Base-by-base conservation (phyloP, 1,140 invertebrate species). In the Chrysoperla carnea region DNA sequence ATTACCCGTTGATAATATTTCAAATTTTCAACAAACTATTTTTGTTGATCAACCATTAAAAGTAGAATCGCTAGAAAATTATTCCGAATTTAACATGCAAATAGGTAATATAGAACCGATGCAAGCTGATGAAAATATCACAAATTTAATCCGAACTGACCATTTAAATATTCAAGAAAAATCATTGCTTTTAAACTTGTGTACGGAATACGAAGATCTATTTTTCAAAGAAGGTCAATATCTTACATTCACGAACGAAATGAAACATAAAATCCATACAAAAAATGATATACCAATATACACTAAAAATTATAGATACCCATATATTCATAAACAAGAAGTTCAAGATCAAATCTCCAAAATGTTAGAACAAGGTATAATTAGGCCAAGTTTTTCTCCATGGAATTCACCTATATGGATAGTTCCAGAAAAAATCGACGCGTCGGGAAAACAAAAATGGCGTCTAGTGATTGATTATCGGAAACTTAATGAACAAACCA, bases 401-500 rank as follows among this genome's bases (percentile, higher is more conserved):
- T 50, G 29, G 12, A 39, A 29, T 9, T 37, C 39, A 8, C 42
- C 46, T 6, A 23, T 43, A n/a, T 23, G 39, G 15, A 17, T 48
- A 4, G 43, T 46, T 14, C 31, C 27, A 6, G 44, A 49, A 61
- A 62, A 47, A 4, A n/a, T 43, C 8, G 58, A 62, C 33, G 52
- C 55, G 1, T 53, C 50, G 2, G 53, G 49, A 8, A 45, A 59
- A 45, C 36, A 33, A 42, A 58, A 60, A 54, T 59, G 46, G 47
- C 45, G 62, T 37, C 29, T 67, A 6, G 56, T 62, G 9, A 49
- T 63, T 9, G 63, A 64, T 46, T 66, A 58, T 46, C 36, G 61
- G 38, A 58, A 59, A 46, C 36, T 65, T 35, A 66, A 67, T 49
- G 52, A 60, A 36, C 52, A 52, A 33, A 62, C 58, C 7, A 49